Evolutionary conservation across 2,113 vertebrate species (phyloP), one percentile per base, ranked within the genome.

Genomic region (Cardinalis cardinalis): DNA sequence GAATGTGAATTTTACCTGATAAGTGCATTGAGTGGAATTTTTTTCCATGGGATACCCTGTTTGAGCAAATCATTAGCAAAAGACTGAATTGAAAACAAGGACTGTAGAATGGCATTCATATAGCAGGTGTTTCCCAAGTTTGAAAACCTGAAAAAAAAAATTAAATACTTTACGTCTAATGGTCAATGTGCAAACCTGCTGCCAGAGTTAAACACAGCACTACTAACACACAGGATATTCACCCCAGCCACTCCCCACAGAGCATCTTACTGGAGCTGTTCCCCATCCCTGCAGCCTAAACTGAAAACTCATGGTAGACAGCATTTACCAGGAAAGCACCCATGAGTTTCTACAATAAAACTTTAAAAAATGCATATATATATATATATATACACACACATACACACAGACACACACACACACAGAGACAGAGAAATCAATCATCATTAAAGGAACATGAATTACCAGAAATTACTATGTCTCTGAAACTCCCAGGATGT

Each of bases 81-180:
- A 46, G 99, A 99, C 2, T 99, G 99, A 71, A 99, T 98, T 92
- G 99, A 99, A 97, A 99, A 99, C 36, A 99, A 97, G 38, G 99
- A 99, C 89, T 99, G 99, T 72, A 99, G 98, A 91, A 99, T 99
- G 73, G 99, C 99, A 44, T 99, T 99, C 99, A 99, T 99, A 93
- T 99, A 99, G 92, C 99, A 99, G 18, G 99, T 99, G 97, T 99
- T 99, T 74, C 99, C 99, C 95, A 99, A 94, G 92, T 99, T 99
- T 77, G 99, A 99, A 97, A 99, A 99, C 23, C 99, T 99, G 95
- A 29, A 95, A 86, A 80, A 94, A 36, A 25, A 29, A 69, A 72
- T 0, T 17, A 8, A 79, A 65, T 5, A 15, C 0, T 10, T 58
- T 29, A 7, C 7, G 18, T 53, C 28, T 36, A 26, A 72, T 63